Percentiles rank a stretch among this genome's conserved stretches.
phyloP scores from a whole-genome alignment of 2,797 vertebrate genomes.

The Falco naumanni region DNA sequence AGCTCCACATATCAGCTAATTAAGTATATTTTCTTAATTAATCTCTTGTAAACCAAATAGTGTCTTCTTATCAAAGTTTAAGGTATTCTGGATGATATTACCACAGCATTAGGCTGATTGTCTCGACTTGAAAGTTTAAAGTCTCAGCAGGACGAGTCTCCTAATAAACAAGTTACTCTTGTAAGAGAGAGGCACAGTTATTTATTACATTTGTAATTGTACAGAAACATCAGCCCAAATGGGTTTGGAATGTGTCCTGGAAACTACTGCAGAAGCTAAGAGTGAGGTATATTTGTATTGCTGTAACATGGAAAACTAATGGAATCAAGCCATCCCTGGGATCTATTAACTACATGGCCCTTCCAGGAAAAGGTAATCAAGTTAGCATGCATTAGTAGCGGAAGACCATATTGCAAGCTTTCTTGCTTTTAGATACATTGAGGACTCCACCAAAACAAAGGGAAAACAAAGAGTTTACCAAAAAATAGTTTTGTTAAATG shows the following conservation, averaged over 20 bases:
- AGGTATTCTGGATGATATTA: neutral
- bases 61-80: neutral
- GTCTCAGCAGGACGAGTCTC: neutral
- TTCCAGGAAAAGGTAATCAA: neutral
- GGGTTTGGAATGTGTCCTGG: rapidly evolving
- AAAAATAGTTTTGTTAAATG: neutral
- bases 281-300: neutral
- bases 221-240: neutral
- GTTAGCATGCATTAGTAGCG: rapidly evolving
- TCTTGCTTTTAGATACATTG: neutral
- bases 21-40: neutral
- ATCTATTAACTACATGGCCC: neutral
- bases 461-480: neutral
- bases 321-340: neutral
- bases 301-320: neutral
- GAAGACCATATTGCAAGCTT: neutral
- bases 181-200: neutral
- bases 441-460: neutral
- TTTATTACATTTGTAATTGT: neutral
- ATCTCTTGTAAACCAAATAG: neutral
- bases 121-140: neutral
- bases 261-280: neutral
- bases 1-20: neutral
- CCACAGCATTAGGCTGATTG: neutral
- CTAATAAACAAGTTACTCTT: neutral